Conservation (phyloP, 2,113 vertebrate genomes). For the Porphyrio hochstetteri region DNA sequence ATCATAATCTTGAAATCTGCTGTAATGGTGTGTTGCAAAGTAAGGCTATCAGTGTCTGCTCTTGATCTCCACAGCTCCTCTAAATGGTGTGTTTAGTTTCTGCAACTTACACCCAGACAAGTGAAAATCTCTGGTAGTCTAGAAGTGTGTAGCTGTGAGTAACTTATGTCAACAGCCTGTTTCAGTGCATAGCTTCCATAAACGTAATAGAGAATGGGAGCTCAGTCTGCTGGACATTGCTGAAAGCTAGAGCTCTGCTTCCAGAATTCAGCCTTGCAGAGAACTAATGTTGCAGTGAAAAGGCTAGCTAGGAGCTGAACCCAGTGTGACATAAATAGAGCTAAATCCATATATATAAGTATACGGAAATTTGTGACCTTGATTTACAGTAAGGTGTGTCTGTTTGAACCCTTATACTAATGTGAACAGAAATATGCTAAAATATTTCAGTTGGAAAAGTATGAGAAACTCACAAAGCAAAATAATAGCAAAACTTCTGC, state of each 20-base stretch:
- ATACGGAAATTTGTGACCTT: neutral
- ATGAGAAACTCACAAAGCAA: neutral
- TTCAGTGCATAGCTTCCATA: neutral
- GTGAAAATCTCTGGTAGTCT: neutral
- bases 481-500: neutral
- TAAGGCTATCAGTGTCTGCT: neutral
- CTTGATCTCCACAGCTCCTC: neutral
- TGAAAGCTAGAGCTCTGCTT: neutral
- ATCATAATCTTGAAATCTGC: neutral
- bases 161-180: neutral
- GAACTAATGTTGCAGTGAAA: neutral
- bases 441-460: neutral
- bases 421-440: neutral
- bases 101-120: neutral
- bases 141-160: neutral
- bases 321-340: neutral
- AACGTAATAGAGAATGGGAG: neutral
- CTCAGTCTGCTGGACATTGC: neutral
- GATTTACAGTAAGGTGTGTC: neutral
- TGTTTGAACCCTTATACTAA: neutral
- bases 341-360: neutral
- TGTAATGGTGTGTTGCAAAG: neutral
- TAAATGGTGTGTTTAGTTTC: neutral
- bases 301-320: neutral
- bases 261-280: neutral